Base-by-base conservation (phyloP, 2,888 invertebrate species). In the Synergus laeviventris region DNA sequence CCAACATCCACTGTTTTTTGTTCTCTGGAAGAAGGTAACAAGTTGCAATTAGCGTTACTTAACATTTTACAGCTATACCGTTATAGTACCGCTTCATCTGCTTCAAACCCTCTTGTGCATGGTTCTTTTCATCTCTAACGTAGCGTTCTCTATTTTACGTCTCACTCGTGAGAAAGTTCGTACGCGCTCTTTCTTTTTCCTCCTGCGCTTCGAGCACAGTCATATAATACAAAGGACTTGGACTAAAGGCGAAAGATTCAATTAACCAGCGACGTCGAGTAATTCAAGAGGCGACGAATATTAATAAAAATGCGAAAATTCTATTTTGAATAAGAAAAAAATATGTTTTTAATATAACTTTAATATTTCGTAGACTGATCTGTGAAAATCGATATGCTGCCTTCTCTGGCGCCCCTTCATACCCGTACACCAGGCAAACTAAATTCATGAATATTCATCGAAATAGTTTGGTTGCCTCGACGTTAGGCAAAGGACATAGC, bases 231-330 rank as follows among this genome's bases (percentile, higher is more conserved):
- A 39, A 64, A 64, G 39, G 42, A 42, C 21, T 42, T 16, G 45
- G 9, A 66, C 16, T 31, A 31, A 66, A 24, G 49, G 24, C 16
- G 16, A 66, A 66, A 45, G 66, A 66, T 66, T 66, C 31, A 66
- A 45, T 66, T 66, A 45, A 66, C 42, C 16, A 66, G 24, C 16
- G 16, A 21, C 66, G 24, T 66, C 9, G 24, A 45, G 31, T 45
- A 66, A 66, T 66, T 66, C 16, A 66, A 66, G 18, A 66, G 39
- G 21, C 60, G 18, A 18, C 42, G 42, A 18, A 42, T 66, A 14
- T 14, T 24, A 66, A 66, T 66, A 24, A 16, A 24, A 39, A 66
- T 66, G 45, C n/a, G 14, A 21, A 14, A 11, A 66, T 14, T 45
- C n/a, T 21, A 66, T 21, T 8, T 24, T 42, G 31, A 31, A 31